Evolutionary conservation across 30 jellyfish, hydroid and myxozoan species (phyloP).

Genomic region (Chrysaora quinquecirrha): DNA sequence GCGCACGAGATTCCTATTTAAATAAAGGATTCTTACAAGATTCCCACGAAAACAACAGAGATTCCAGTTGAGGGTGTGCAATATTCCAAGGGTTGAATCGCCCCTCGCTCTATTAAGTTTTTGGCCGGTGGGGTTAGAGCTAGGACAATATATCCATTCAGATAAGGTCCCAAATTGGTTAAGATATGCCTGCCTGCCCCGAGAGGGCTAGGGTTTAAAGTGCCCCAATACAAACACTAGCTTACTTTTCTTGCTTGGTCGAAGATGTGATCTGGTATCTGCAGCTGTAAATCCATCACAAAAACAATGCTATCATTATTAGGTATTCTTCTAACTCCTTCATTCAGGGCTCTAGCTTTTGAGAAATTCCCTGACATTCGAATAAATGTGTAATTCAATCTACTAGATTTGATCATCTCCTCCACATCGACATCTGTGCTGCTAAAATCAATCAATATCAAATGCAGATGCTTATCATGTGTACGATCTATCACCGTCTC

Average conservation of each 20-base stretch:
- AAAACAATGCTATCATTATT: conserved; percentile 66
- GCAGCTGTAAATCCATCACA: conserved; percentile 83
- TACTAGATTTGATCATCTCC: conserved; percentile 45
- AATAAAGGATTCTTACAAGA: too few species aligned
- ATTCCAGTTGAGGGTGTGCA: too few species aligned
- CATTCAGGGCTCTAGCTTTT: conserved; percentile 75
- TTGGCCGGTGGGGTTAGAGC: too few species aligned
- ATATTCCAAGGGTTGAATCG: too few species aligned
- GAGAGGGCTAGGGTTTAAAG: too few species aligned
- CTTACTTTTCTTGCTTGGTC: conserved; percentile 90
- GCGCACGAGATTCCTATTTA: too few species aligned
- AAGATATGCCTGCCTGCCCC: too few species aligned
- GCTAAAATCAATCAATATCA: conserved; percentile 69
- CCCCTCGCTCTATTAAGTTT: too few species aligned
- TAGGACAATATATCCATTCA: too few species aligned
- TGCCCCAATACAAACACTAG: too few species aligned
- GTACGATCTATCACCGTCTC: conserved; percentile 62
- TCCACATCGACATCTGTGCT: conserved; percentile 76
- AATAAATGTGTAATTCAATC: conserved; percentile 64
- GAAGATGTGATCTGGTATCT: conserved; percentile 81
- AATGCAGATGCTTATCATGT: conserved; percentile 71
- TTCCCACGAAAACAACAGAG: too few species aligned
- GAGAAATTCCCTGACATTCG: conserved; percentile 75
- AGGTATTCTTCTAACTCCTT: conserved; percentile 59
- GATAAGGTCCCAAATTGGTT: too few species aligned